Base-by-base conservation (phyloP, 2,113 vertebrate species). In the Nothobranchius furzeri region DNA sequence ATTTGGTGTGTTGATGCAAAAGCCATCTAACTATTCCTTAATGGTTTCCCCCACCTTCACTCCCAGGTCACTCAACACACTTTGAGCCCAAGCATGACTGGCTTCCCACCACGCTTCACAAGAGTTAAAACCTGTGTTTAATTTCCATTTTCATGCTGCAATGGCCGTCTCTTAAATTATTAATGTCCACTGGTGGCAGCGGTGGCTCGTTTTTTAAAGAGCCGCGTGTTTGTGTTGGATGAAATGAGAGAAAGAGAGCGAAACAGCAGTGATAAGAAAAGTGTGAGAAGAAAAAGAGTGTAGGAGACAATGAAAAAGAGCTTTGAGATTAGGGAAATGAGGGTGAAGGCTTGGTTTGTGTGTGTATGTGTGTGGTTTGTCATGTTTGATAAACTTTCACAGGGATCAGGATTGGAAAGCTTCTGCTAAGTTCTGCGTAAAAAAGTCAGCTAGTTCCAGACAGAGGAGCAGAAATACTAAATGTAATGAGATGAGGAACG, bases 111-210 rank as follows among this genome's bases (percentile, higher is more conserved):
- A 43, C 67, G 70, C 73, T 57, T 57, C 50, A 46, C 64, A 64
- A 9, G 15, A 64, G 72, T 79, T 77, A 81, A 90, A 87, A 82
- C 71, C 77, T 73, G 79, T 81, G 86, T 88, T 91, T 89, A 85
- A 90, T 91, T 89, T 91, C 64, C 77, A 85, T 84, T 85, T 80
- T 85, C 73, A 67, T 84, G 75, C 81, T 52, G 66, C 78, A 61
- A 48, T 66, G 81, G 71, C 78, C 72, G 66, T 54, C 56, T 58
- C n/a, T 70, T 89, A 67, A 88, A 90, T 92, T 87, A 88, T 89
- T 85, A 71, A 89, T 88, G 75, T 76, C 70, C 75, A 66, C 71
- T 55, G n/a, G 74, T 47, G 42, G 66, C 61, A 25, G 75, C 52
- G 4, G 64, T 46, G 63, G 68, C 78, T 85, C 82, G 71, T 79